A percentile compares a stretch with the other conserved stretches of the same genome.
Evolutionary conservation across 2,797 vertebrate species (phyloP).

Genomic region (Girardinus metallicus): DNA sequence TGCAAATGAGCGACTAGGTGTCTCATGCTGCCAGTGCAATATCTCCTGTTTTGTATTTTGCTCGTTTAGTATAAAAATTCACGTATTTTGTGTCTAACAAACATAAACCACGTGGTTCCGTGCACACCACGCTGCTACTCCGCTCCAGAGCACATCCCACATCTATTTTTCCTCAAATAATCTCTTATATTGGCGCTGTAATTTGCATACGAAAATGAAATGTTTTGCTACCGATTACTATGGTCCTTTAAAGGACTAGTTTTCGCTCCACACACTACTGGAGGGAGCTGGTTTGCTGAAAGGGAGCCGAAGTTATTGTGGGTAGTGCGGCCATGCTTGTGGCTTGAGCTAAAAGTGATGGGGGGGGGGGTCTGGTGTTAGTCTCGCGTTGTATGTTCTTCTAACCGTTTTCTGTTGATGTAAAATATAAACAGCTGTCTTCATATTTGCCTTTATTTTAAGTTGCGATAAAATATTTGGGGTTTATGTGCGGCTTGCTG

Average conservation of each 20-base stretch:
- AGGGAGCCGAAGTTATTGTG: constrained; percentile 78
- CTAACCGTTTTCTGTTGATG: not conserved
- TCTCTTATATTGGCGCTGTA: not conserved
- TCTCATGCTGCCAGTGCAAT: constrained; percentile 9
- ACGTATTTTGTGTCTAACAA: constrained; percentile 84
- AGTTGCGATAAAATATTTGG: constrained; percentile 3
- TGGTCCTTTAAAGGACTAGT: not conserved
- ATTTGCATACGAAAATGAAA: constrained; percentile 18
- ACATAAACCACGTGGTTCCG: constrained; percentile 94
- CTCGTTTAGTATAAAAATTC: constrained; percentile 66
- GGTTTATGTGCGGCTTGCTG: constrained; percentile 13
- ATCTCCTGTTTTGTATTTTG: constrained; percentile 30
- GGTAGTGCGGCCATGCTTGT: constrained; percentile 88
- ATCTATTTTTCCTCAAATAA: constrained; percentile 55
- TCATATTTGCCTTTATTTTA: not conserved
- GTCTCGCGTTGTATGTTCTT: constrained; percentile 48
- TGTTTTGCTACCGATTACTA: not conserved
- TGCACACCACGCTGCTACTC: constrained; percentile 86
- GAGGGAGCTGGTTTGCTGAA: constrained; percentile 33
- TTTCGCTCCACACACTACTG: constrained; percentile 2
- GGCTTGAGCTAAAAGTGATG: constrained; percentile 71
- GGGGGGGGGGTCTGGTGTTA: constrained; percentile 60
- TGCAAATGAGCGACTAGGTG: not conserved
- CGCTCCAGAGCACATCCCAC: constrained; percentile 58
- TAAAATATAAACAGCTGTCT: constrained; percentile 2